Evolutionary conservation across 2,797 vertebrate species (phyloP).

Genomic region (Anolis apletophallus): DNA sequence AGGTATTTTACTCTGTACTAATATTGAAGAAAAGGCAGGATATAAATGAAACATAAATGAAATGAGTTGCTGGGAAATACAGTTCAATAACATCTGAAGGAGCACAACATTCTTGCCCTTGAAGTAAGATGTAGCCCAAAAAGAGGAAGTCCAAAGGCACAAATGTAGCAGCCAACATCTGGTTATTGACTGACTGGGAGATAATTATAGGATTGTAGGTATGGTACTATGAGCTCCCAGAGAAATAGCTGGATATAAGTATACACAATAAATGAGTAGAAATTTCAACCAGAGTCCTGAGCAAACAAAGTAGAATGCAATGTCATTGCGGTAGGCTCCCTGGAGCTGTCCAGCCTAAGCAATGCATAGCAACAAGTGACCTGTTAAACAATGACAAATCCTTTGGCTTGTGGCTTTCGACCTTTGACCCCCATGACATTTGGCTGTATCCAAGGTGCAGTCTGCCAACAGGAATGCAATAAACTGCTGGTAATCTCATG

Average conservation of each 20-base stretch:
- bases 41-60: too few relatives aligned
- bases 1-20: too few relatives aligned
- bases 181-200: background rate
- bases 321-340: slow-evolving; percentile 16
- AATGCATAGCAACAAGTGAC: slow-evolving; percentile 74
- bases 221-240: background rate
- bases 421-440: slow-evolving; percentile 87
- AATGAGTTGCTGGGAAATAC: too few relatives aligned
- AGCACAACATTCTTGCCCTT: too few relatives aligned
- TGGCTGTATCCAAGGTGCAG: slow-evolving; percentile 78
- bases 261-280: background rate
- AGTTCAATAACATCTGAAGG: too few relatives aligned
- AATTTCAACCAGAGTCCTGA: background rate
- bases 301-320: slow-evolving; percentile 21
- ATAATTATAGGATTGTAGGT: background rate
- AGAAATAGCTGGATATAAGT: background rate
- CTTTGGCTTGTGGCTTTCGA: slow-evolving; percentile 81
- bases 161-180: background rate
- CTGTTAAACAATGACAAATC: slow-evolving; percentile 81
- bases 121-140: background rate
- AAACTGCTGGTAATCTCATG: slow-evolving; percentile 77
- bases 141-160: background rate
- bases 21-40: too few relatives aligned
- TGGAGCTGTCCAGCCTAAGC: slow-evolving; percentile 51
- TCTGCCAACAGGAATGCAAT: slow-evolving; percentile 77